A percentile compares a stretch with the other conserved stretches of the same genome.
Conservation (phyloP, 2,888 invertebrate genomes). For the Thereva nobilitata region DNA sequence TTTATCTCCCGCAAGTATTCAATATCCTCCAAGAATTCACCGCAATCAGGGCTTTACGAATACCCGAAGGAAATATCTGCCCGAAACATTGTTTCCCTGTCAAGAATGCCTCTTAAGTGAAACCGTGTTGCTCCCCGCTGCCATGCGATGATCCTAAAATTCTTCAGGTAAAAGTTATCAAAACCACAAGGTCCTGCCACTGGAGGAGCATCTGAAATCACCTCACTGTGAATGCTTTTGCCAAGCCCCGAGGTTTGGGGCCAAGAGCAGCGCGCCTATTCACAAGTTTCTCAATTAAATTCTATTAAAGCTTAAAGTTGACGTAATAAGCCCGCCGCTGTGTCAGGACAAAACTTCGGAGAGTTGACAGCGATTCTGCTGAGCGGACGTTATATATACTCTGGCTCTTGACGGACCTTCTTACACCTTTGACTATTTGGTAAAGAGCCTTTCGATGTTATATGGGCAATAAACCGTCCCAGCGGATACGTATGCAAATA, state of each 20-base stretch:
- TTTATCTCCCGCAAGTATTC: too few relatives aligned
- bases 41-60: too few relatives aligned
- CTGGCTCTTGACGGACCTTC: conserved; percentile 1
- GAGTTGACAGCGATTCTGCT: conserved; percentile 13
- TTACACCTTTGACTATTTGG: neutral
- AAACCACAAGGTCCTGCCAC: too few relatives aligned
- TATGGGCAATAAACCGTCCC: conserved; percentile 18
- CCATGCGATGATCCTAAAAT: too few relatives aligned
- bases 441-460: conserved; percentile 29
- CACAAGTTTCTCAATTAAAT: conserved; percentile 29
- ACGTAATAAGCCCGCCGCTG: too few relatives aligned
- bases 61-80: too few relatives aligned
- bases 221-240: neutral
- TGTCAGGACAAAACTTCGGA: conserved; percentile 4
- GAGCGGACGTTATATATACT: neutral
- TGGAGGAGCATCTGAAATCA: too few relatives aligned
- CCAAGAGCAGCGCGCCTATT: conserved; percentile 4
- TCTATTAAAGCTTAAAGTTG: conserved; percentile 10
- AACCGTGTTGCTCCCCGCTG: too few relatives aligned
- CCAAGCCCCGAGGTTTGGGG: neutral
- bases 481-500: conserved; percentile 24
- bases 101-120: too few relatives aligned
- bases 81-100: too few relatives aligned
- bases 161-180: too few relatives aligned
- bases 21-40: too few relatives aligned